Base-by-base conservation (phyloP, 1,140 invertebrate genomes). In the Papilio polytes region DNA sequence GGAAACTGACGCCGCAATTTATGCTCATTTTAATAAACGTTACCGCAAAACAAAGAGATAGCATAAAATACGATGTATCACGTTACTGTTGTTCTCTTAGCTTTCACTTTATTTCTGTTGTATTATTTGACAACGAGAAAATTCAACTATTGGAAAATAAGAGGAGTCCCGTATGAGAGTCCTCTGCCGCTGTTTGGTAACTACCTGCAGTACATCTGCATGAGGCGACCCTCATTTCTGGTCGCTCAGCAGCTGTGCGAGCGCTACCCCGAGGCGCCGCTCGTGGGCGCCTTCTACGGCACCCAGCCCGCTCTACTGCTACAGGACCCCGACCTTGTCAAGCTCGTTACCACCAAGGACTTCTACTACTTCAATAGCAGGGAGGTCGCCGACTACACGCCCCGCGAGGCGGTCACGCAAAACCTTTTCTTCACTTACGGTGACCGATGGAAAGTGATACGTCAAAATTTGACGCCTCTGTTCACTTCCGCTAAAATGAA, bases 401-500 rank as follows among this genome's bases (percentile, higher is more conserved):
- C 84, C 53, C 80, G 51, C 4, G 87, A 88, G 56, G 31, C 78
- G 1, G 70, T 84, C 8, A 86, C 86, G 1, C 83, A 82, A 20
- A 84, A 70, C 44, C 12, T 88, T 12, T 87, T 88, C 74, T 87
- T 87, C 66, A 85, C 72, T 20, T 51, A 81, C 12, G 87, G 85
- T 15, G 83, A 88, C 63, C 48, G 78, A 63, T 87, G 86, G 87
- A 88, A 84, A 70, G 46, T 87, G 2, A 44, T 84, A 22, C 80
- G 86, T 36, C 85, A 87, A n/a, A 85, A 87, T 72, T 59, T 88
- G 6, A 84, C 83, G 0, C 85, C 86, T 9, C 48, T 86, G 0
- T 88, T 85, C 70, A 84, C 87, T 1, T 83, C 85, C 7, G 46
- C 80, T 2, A 88, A 88, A 82, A 84, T 88, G 66, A 88, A 86